phyloP scores from a whole-genome alignment of 1,140 invertebrate genomes.

The Streblospio benedicti region DNA sequence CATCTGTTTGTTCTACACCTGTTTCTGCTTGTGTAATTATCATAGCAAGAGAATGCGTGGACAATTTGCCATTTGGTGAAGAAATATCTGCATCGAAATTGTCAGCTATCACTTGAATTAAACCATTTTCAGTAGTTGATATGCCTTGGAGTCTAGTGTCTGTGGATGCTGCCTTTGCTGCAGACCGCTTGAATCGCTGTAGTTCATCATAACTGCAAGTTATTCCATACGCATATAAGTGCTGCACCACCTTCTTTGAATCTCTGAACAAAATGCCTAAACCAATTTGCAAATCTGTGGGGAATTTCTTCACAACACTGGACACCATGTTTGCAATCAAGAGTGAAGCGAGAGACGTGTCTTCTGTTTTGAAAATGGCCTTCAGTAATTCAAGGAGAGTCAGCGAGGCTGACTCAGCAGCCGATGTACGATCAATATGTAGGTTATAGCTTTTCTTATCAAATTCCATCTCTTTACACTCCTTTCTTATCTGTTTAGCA shows the following conservation, averaged over 20 bases:
- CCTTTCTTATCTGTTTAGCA: background rate
- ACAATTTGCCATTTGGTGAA: constrained; percentile 1
- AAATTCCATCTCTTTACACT: background rate
- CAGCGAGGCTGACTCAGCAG: background rate
- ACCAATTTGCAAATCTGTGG: background rate
- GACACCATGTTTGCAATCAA: constrained; percentile 4
- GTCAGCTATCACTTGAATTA: constrained; percentile 1
- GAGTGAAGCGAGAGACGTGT: background rate
- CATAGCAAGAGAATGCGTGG: background rate
- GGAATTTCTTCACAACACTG: background rate
- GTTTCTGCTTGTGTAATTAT: too few species aligned
- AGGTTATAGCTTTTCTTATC: background rate
- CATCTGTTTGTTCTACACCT: too few species aligned
- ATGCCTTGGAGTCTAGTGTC: background rate
- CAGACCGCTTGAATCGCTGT: background rate
- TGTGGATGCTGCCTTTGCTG: background rate
- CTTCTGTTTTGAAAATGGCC: background rate
- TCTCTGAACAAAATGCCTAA: background rate
- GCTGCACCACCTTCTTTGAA: background rate
- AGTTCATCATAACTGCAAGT: background rate
- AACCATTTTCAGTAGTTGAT: background rate
- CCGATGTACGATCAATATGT: background rate
- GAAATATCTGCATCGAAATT: constrained; percentile 4
- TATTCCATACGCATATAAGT: background rate
- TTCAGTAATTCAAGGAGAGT: background rate